Conservation (phyloP, 1,140 invertebrate genomes). For the Oryctes rhinoceros region DNA sequence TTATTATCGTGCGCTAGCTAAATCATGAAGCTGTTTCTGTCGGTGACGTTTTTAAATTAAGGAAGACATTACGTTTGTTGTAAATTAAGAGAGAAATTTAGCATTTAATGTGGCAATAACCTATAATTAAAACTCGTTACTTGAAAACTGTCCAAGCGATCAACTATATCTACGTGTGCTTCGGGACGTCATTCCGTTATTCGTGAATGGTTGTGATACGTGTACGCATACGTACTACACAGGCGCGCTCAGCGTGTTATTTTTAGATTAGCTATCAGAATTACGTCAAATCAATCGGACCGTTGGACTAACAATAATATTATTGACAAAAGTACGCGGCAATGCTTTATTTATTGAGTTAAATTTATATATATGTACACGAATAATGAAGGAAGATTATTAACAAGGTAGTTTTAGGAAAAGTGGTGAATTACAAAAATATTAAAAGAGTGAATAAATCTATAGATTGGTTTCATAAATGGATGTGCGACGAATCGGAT, state of each 20-base stretch:
- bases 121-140: constrained; percentile 15
- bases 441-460: too few species aligned
- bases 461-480: too few species aligned
- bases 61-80: constrained; percentile 9
- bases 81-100: constrained; percentile 11
- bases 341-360: too few species aligned
- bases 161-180: background rate
- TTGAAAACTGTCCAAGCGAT: constrained; percentile 18
- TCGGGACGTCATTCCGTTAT: background rate
- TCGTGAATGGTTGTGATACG: background rate
- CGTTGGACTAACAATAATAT: too few species aligned
- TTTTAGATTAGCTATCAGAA: background rate
- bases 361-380: too few species aligned
- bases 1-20: constrained; percentile 1
- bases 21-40: constrained; percentile 2
- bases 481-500: too few species aligned
- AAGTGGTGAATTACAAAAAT: too few species aligned
- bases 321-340: too few species aligned
- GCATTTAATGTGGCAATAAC: constrained; percentile 18
- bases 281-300: too few species aligned
- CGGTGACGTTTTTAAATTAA: constrained; percentile 17
- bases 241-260: background rate
- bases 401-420: too few species aligned
- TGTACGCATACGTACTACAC: background rate
- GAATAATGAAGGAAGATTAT: too few species aligned